Base-by-base conservation (phyloP, 1,140 invertebrate genomes). In the Drosophila jambulina region DNA sequence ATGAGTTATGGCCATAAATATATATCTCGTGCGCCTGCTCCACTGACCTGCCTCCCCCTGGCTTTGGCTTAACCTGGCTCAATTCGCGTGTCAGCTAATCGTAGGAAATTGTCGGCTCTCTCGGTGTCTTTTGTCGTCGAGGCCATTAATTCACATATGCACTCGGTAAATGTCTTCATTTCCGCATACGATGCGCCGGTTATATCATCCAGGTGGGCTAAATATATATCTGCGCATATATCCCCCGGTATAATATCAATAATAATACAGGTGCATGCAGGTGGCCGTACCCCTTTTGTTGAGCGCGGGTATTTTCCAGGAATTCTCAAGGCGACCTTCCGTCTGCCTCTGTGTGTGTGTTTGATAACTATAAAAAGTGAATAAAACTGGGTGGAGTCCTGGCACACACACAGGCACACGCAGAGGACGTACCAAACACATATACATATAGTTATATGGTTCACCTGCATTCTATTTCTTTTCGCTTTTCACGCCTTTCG, bases 401-500 rank as follows among this genome's bases (percentile, higher is more conserved):
- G 51, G 29, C 29, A 32, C 48, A 32, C 48, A 57, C 48, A 76
- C 74, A 67, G 29, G 27, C 23, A 25, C 25, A 43, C 21, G 10
- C 19, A 45, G 40, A n/a, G 40, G 40, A 42, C 21, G 12, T 8
- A n/a, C 13, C 4, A 1, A 9, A 25, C 12, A 48, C 19, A 17
- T 6, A 25, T 43, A 43, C 27, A 59, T 58, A 40, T 54, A 46
- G 36, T 38, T 34, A 54, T 48, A 60, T 43, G 49, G 56, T 54
- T 77, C 61, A 70, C 63, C 74, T 84, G 84, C 80, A 82, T 72
- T 87, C 78, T 87, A 82, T 77, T 75, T 71, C 67, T 36, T 80
- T 80, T 80, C 36, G 78, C 84, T 74, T 82, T 81, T 83, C 57
- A 87, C 76, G 57, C 75, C 74, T 80, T 74, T 38, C 49, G 34